These are phyloP conservation scores for Anolis carolinensis DNA, from an alignment of 2,113 vertebrate genomes.

Conservation along the genomic window DNA sequence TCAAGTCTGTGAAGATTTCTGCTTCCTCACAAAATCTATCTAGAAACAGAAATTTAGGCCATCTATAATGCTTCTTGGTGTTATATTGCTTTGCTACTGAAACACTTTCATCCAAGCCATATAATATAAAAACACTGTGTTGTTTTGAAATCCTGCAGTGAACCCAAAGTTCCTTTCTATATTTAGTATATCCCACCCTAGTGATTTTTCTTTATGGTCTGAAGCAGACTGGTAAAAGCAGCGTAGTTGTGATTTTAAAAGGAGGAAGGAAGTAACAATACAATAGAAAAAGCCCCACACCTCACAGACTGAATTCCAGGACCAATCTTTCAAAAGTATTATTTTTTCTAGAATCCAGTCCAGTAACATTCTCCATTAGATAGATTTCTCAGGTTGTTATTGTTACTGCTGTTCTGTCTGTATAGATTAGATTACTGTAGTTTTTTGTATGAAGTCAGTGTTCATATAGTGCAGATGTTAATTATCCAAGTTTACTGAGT, in stretches of 20 bases:
- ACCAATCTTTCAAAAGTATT: neutral
- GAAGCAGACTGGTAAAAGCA: neutral
- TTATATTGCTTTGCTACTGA: neutral
- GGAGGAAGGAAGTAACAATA: neutral
- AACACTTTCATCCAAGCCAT: neutral
- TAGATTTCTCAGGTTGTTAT: too few relatives aligned
- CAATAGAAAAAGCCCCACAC: neutral
- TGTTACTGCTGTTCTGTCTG: neutral
- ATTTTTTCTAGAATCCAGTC: neutral
- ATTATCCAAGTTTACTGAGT: neutral
- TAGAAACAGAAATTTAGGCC: neutral
- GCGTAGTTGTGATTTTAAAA: neutral
- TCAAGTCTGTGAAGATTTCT: too few relatives aligned
- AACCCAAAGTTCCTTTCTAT: neutral
- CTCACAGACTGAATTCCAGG: neutral
- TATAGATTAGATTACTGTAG: neutral
- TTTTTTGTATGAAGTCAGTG: neutral
- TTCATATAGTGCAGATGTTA: neutral
- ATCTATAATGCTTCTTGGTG: neutral
- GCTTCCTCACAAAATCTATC: neutral
- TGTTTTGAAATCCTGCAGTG: neutral
- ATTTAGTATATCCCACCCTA: too few relatives aligned
- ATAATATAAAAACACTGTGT: neutral
- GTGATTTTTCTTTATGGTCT: neutral
- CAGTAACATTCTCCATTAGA: neutral